These are phyloP conservation scores for Halcyon badia DNA, from an alignment of 2,797 vertebrate genomes.

Conservation along the genomic window DNA sequence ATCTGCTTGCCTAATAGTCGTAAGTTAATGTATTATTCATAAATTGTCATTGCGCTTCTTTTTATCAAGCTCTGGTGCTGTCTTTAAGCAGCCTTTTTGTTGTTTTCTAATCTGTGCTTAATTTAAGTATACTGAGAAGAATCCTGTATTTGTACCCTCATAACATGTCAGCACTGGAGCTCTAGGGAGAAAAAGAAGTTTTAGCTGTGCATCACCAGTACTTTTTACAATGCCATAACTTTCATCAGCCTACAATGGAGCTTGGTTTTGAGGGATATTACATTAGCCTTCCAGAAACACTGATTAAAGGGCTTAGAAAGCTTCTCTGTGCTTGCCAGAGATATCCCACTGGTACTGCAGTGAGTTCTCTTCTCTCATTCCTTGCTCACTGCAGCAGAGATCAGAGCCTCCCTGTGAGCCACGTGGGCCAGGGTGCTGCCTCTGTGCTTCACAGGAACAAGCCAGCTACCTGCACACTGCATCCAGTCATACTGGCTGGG, in stretches of 20 bases:
- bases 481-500: background rate
- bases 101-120: background rate
- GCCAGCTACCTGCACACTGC: background rate
- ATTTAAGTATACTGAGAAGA: background rate
- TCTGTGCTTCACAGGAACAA: fast-evolving
- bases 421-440: fast-evolving
- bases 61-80: background rate
- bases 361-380: background rate
- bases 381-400: background rate
- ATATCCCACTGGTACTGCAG: fast-evolving
- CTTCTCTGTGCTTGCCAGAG: background rate
- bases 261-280: background rate
- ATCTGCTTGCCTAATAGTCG: background rate
- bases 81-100: background rate
- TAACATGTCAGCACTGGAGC: background rate
- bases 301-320: background rate
- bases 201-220: background rate
- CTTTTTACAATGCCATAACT: background rate
- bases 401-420: fast-evolving
- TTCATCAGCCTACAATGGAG: background rate
- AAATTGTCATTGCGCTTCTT: background rate
- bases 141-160: background rate
- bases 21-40: background rate
- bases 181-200: background rate
- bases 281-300: background rate